Evolutionary conservation across 2,113 vertebrate species (phyloP).

Genomic region (Cyanoramphus novaezelandiae): DNA sequence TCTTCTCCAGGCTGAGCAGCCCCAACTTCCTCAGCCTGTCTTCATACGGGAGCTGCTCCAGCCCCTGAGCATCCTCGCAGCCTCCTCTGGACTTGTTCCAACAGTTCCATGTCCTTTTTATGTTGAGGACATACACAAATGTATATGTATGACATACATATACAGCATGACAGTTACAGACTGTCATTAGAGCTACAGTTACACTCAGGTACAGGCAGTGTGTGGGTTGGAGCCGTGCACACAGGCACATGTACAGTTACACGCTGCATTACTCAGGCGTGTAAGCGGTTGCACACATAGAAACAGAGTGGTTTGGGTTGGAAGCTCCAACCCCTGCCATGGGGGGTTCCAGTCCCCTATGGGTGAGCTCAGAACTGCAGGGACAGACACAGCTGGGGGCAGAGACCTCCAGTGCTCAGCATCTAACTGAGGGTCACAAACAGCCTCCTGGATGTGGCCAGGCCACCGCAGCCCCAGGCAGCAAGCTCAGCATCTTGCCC

Average conservation of each 20-base stretch:
- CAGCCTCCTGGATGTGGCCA: background rate
- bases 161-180: rapidly evolving
- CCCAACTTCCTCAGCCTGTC: no score
- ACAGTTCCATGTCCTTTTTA: no score
- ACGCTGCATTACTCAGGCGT: rapidly evolving
- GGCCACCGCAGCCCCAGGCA: background rate
- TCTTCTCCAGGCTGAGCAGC: no score
- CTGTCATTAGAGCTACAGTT: background rate
- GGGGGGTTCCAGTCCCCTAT: background rate
- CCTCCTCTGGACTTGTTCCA: no score
- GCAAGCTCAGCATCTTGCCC: background rate
- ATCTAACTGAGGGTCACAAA: background rate
- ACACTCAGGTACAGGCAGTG: rapidly evolving
- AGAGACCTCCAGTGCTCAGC: background rate
- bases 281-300: background rate
- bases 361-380: background rate
- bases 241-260: background rate
- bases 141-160: background rate
- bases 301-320: background rate
- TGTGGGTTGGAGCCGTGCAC: rapidly evolving
- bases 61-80: no score
- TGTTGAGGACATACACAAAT: no score
- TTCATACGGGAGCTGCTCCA: no score
- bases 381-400: background rate
- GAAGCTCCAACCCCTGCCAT: background rate